Conservation (phyloP, 2,797 vertebrate genomes). For the Peromyscus attwateri region DNA sequence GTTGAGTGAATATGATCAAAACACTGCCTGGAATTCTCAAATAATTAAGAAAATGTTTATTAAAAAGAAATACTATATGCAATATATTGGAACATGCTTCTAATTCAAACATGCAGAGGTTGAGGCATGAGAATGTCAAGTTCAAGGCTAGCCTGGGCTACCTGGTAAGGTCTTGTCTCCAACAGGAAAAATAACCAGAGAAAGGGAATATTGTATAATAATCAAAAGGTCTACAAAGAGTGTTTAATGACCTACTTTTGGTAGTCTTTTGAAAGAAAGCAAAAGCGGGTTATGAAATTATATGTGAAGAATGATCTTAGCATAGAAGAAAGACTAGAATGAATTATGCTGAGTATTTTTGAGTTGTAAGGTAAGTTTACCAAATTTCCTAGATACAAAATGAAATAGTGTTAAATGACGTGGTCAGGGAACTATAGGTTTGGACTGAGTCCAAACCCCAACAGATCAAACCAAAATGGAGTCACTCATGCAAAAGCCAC, state of each 20-base stretch:
- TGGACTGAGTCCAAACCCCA: not conserved
- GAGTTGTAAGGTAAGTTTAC: not conserved
- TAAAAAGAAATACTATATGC: not conserved
- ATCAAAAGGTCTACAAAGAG: constrained; percentile 1
- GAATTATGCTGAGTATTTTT: constrained; percentile 14
- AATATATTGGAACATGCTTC: not conserved
- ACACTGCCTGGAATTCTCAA: not conserved
- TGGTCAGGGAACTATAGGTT: not conserved
- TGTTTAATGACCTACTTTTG: not conserved
- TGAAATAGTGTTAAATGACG: not conserved
- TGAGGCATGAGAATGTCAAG: not conserved
- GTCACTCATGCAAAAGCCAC: not conserved
- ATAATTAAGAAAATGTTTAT: not conserved
- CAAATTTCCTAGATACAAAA: not conserved
- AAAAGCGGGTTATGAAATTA: not conserved
- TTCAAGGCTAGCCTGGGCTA: not conserved
- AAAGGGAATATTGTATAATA: not conserved
- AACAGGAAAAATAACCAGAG: not conserved
- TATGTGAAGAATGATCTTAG: not conserved
- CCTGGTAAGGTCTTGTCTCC: not conserved
- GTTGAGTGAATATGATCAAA: not conserved
- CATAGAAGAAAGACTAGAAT: not conserved
- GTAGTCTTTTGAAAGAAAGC: constrained; percentile 34
- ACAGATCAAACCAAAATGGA: not conserved
- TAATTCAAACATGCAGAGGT: not conserved